Conservation (phyloP, 2,888 invertebrate species). For the Vanessa cardui region DNA sequence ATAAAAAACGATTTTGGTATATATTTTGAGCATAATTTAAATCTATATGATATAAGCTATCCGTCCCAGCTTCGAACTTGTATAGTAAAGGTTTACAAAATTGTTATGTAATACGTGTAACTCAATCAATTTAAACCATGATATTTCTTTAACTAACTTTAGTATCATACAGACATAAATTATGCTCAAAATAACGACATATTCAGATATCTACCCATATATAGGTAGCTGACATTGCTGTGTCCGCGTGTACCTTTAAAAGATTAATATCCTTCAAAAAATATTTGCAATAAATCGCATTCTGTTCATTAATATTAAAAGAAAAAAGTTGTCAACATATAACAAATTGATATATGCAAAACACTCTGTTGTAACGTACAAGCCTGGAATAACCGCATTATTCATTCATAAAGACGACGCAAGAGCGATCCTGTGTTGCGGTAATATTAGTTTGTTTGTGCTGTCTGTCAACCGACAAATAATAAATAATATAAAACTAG, state of each 20-base stretch:
- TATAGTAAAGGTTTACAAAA: too few relatives aligned
- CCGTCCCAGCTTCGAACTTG: too few relatives aligned
- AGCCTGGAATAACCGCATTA: constrained; percentile 50
- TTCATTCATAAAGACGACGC: constrained; percentile 48
- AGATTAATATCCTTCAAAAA: constrained; percentile 25
- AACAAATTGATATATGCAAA: constrained; percentile 43
- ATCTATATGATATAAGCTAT: too few relatives aligned
- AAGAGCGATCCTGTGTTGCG: constrained; percentile 43
- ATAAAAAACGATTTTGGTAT: too few relatives aligned
- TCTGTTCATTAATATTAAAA: constrained; percentile 30
- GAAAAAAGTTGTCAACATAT: constrained; percentile 33
- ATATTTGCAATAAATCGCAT: constrained; percentile 24
- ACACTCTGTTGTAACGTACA: constrained; percentile 41
- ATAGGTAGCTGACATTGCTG: not conserved
- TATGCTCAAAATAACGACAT: not conserved
- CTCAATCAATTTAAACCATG: too few relatives aligned
- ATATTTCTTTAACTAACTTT: too few relatives aligned
- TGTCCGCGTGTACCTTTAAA: constrained; percentile 14
- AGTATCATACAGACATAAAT: not conserved
- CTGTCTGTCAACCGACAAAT: constrained; percentile 32
- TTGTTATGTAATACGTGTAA: too few relatives aligned
- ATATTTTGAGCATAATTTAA: too few relatives aligned
- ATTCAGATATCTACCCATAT: not conserved
- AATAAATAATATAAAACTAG: constrained; percentile 30
- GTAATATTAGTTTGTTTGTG: constrained; percentile 40